Evolutionary conservation across 2,888 invertebrate genomes (phyloP), one percentile per base, ranked within the genome.

Genomic region (Melanophora roralis): DNA sequence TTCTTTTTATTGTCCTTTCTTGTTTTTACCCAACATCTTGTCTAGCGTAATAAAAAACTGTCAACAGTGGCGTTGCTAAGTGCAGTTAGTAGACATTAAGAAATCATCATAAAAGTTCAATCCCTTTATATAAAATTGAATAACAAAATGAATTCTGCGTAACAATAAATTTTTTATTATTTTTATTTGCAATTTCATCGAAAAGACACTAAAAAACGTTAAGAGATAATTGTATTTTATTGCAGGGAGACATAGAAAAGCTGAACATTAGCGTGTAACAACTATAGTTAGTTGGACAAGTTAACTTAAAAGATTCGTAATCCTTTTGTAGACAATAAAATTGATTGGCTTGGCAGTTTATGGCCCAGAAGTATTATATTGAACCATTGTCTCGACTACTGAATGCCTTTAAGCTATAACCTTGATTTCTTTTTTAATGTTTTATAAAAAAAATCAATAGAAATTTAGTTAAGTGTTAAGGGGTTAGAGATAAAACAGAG

Each of bases 51-150:
- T n/a, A n/a, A n/a, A 9, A 36, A 71, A 49, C 43, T 77, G 57
- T 64, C 34, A 77, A 51, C 76, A 36, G 64, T 27, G 69, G 69
- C 64, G 64, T 77, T 77, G 64, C 36, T 57, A 64, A 43, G 40
- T 77, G 76, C 64, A 65, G 64, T 77, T 71, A 57, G 55, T 34
- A 65, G 49, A 71, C 76, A 57, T 77, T 77, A 77, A 59, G 47
- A 36, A 71, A 19, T 34, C 40, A 59, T 36, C 76, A 62, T 77
- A 76, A 64, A 76, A 76, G 53, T 47, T 34, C 76, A 64, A 69
- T 49, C 40, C 19, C 23, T 60, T 27, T 12, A n/a, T 47, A 76
- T 55, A 40, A 62, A 64, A 53, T n/a, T 62, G 16, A 43, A 38
- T 12, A 49, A 43, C 40, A 27, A 6, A 5, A 27, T 3, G 27